Evolutionary conservation across 2,113 vertebrate species (phyloP), one percentile per base, ranked within the genome.

Genomic region (Rhinopomastus cyanomelas): DNA sequence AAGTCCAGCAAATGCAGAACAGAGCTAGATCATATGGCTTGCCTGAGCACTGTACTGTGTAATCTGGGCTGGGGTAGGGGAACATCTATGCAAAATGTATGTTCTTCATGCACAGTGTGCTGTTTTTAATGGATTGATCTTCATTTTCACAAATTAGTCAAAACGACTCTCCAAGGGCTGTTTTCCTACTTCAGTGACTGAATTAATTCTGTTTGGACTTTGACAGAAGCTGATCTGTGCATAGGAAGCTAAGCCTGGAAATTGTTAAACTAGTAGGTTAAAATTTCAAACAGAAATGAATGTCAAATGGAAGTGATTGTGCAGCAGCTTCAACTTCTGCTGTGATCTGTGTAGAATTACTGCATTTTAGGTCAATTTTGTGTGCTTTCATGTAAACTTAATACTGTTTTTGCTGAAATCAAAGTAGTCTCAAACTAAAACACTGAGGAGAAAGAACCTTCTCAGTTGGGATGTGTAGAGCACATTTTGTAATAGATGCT

Each of bases 401-500:
- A n/a, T 71, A 89, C 67, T 75, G 26, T 87, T 89, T 91, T 84
- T 81, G 29, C 81, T 92, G 77, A 94, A 94, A 94, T 86, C 46
- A 51, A 90, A 65, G 19, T 81, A 68, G 64, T 76, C 29, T 90
- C 65, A 32, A 84, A 69, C 74, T 94, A 88, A 84, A 55, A n/a
- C 23, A 8, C 8, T 79, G 66, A 82, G 88, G 53, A 87, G 26
- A 26, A 90, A 57, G 67, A 81, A 14, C 56, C 66, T 91, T 83
- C 87, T 94, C 78, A 81, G 20, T 62, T 75, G 39, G 71, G 86
- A 88, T 79, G 85, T 3, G 1, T 73, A 81, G 51, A 81, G 64
- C 79, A 75, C 76, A 71, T 87, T 92, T 88, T 95, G 59, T 90
- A 76, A 68, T 73, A 90, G 79, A 80, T 81, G 68, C 65, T 96